Conservation (phyloP, 2,888 invertebrate species). For the Phyllotreta cruciferae region DNA sequence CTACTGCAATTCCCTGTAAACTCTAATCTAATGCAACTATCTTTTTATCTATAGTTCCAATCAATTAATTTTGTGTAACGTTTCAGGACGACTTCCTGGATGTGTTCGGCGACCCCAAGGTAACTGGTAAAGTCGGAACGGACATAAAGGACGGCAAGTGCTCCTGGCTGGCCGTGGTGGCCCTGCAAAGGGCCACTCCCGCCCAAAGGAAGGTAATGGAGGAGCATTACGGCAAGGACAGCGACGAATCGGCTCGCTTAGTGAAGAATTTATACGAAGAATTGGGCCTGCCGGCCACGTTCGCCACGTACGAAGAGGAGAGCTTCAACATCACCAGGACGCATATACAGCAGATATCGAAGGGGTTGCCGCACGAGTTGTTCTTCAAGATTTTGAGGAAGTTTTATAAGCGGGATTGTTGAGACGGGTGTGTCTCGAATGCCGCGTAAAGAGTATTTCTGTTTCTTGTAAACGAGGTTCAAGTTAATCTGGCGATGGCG, state of each 20-base stretch:
- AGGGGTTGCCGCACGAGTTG: constrained; percentile 79
- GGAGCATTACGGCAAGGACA: constrained; percentile 77
- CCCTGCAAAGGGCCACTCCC: constrained; percentile 78
- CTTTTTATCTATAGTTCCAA: neutral
- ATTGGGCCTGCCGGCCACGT: constrained; percentile 77
- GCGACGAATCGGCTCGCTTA: constrained; percentile 70
- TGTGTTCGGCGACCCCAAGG: constrained; percentile 84
- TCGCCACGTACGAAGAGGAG: constrained; percentile 82
- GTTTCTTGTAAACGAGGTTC: too few species aligned
- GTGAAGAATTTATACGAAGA: constrained; percentile 81
- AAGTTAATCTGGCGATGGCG: too few species aligned
- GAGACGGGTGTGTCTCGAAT: neutral
- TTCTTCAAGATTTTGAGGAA: constrained; percentile 84
- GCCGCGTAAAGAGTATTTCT: too few species aligned
- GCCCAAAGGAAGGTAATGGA: constrained; percentile 76
- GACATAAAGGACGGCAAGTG: constrained; percentile 97
- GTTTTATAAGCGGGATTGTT: constrained; percentile 77
- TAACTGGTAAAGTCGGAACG: constrained; percentile 88
- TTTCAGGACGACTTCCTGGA: constrained; percentile 89
- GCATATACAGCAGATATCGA: constrained; percentile 84
- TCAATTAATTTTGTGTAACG: too few species aligned
- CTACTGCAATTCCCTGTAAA: neutral
- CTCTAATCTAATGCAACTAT: too few species aligned
- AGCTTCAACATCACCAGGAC: constrained; percentile 81
- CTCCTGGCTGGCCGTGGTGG: constrained; percentile 92